Evolutionary conservation across 2,888 invertebrate species (phyloP).

Genomic region (Drosophila melanosoma): DNA sequence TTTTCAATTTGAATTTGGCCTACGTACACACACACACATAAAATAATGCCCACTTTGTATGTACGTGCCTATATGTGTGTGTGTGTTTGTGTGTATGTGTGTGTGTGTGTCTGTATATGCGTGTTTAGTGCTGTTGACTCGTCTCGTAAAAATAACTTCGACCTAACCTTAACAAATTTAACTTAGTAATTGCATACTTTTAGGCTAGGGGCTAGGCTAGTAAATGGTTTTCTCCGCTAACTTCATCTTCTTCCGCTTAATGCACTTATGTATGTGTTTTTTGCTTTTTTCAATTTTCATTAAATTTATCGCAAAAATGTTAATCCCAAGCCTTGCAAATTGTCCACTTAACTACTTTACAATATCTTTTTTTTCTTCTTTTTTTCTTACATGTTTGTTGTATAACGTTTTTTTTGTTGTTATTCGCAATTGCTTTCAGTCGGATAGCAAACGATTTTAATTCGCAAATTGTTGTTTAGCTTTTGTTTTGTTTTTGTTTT

Average conservation of each 20-base stretch:
- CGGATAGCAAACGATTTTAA: neutral
- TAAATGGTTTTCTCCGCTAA: constrained; percentile 62
- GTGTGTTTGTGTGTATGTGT: constrained; percentile 10
- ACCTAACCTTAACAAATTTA: constrained; percentile 70
- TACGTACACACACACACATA: constrained; percentile 34
- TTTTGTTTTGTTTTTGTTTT: constrained; percentile 36
- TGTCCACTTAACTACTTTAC: constrained; percentile 52
- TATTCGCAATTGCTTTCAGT: constrained; percentile 6
- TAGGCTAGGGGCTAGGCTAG: constrained; percentile 80
- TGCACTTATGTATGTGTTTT: constrained; percentile 68
- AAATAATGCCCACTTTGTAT: constrained; percentile 1
- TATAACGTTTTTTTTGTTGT: constrained; percentile 8
- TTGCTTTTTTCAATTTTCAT: constrained; percentile 15
- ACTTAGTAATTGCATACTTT: constrained; percentile 79
- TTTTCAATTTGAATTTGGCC: constrained; percentile 58
- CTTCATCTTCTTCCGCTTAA: constrained; percentile 60
- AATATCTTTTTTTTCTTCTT: constrained; percentile 36
- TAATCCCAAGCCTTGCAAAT: constrained; percentile 52
- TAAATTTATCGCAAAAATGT: constrained; percentile 35
- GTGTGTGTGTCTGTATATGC: constrained; percentile 14
- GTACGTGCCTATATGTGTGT: constrained; percentile 14
- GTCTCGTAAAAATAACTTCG: constrained; percentile 60
- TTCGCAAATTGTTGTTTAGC: constrained; percentile 18
- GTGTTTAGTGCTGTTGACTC: constrained; percentile 22
- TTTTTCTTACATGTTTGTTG: constrained; percentile 16